A percentile compares a stretch with the other conserved stretches of the same genome.
phyloP scores from a whole-genome alignment of 2,113 vertebrate genomes.

The Coptodon rendalli region DNA sequence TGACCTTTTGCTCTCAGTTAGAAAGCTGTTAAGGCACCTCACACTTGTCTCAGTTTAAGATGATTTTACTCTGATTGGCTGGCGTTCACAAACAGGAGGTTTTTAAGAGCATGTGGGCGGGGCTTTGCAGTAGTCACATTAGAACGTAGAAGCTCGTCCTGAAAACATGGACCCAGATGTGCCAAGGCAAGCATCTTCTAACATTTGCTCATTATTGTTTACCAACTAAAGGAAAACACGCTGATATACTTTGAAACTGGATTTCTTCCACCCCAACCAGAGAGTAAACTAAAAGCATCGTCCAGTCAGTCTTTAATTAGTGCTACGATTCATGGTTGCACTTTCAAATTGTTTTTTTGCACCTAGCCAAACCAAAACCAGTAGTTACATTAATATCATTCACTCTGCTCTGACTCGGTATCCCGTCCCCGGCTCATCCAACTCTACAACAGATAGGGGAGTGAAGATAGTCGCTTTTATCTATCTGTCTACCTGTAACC shows the following conservation, averaged over 20 bases:
- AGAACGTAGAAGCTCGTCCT: background rate
- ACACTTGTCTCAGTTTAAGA: background rate
- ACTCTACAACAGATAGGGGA: background rate
- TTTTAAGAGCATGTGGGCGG: background rate
- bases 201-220: background rate
- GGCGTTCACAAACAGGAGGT: background rate
- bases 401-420: background rate
- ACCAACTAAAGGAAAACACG: background rate
- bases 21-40: background rate
- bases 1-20: background rate
- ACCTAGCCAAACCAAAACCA: background rate
- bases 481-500: background rate
- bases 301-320: background rate
- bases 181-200: accelerated
- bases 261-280: background rate
- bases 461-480: background rate
- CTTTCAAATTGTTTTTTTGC: background rate
- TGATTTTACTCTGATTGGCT: background rate
- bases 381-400: background rate
- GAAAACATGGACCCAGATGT: background rate
- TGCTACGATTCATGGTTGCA: background rate
- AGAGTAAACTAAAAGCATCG: background rate
- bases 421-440: background rate
- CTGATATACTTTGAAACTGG: background rate
- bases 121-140: background rate